Base-by-base conservation (phyloP, 2,888 invertebrate species). In the Epirrhoe alternata region DNA sequence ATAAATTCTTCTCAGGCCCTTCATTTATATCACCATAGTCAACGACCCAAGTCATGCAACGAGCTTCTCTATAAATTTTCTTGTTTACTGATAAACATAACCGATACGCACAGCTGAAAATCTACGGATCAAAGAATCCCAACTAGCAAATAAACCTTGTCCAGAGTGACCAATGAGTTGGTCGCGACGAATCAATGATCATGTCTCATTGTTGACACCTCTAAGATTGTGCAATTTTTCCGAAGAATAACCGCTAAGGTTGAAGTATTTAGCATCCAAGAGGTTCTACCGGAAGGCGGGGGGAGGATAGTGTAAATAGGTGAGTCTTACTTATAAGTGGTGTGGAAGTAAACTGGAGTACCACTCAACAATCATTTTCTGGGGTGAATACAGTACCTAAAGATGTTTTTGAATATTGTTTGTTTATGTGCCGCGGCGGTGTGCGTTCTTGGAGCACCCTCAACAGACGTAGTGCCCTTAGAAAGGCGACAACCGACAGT, bases 241-340 rank as follows among this genome's bases (percentile, higher is more conserved):
- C 83, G 84, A 89, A 88, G 89, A 91, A 90, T 85, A 89, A 85
- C 83, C 84, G 90, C 81, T 92, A 93, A 93, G 93, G 92, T 90
- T 93, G 92, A 92, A 92, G 86, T 88, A 88, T 89, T 93, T 93
- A 93, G 93, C 93, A 86, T 83, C 79, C 82, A 83, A 85, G 86
- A 89, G 86, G 87, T 84, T 81, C 82, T 85, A 83, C 84, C 86
- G 87, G 86, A 86, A 86, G 82, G 91, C 87, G 92, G 90, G 91
- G 92, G 92, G 90, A 87, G 89, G 85, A 79, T 88, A 91, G 86
- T 89, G 93, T 87, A 90, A 93, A 93, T 92, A 93, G 85, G 87
- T 89, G 88, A 88, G 77, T 79, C 87, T 89, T 91, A 92, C 92
- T 87, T 92, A 93, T 90, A 93, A 82, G 88, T 88, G 85, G 77